Base-by-base conservation (phyloP, 2,113 vertebrate genomes). In the Montifringilla adamsi region DNA sequence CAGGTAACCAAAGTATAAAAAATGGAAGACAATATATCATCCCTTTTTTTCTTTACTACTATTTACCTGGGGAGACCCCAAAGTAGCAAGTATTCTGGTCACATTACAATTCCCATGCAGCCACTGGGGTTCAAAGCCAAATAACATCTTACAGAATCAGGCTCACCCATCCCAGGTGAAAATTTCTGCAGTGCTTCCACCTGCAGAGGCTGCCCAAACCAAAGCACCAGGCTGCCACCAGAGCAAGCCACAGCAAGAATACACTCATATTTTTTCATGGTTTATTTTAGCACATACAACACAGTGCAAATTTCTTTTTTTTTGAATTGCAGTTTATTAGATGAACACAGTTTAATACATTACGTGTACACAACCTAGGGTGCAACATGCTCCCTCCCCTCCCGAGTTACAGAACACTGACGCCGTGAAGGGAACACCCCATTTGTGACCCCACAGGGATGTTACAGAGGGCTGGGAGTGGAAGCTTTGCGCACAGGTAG, bases 311-410 rank as follows among this genome's bases (percentile, higher is more conserved):
- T 3, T 15, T 2, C 9, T 35, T 37, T 62, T n/a, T 59, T n/a
- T 59, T 9, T n/a, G 10, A 75, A 47, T 81, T 16, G 41, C 22
- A 11, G 6, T 82, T 87, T 96, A 96, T 97, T 96, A 89, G 64
- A 49, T 2, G 62, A 79, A 84, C 56, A 91, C 1, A 3, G 12
- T 50, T 67, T 70, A 75, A 84, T 35, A 75, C 8, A 81, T 22
- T 49, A 90, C 0, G 2, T 49, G 83, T 89, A 84, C 69, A 47
- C 6, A 0, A 68, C 59, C 69, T 28, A 84, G 73, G 95, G 94
- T 95, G 93, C 73, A 90, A 74, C 9, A 20, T 89, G 94, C 88
- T 87, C 69, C 80, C 76, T 64, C 55, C 81, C 49, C 28, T 47
- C 4, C 49, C 0, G 2, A 76, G 72, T 49, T 43, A 69, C 8